These are phyloP conservation scores for Salvator merianae DNA, from an alignment of 2,113 vertebrate genomes.

Conservation along the genomic window DNA sequence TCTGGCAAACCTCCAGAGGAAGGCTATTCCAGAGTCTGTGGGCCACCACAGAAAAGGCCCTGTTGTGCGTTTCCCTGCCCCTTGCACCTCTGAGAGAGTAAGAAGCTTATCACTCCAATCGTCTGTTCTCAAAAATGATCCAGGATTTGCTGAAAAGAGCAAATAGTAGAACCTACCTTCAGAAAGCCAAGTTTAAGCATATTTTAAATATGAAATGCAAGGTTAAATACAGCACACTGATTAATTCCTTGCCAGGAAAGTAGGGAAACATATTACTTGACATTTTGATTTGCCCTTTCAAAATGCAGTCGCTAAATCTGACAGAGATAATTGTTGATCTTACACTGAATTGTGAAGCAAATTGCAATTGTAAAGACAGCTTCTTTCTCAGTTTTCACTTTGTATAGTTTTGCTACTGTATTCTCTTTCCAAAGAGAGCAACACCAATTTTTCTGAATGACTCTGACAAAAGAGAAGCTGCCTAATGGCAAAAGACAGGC, in stretches of 20 bases:
- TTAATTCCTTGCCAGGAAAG: background rate
- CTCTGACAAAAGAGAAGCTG: background rate
- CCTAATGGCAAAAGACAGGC: background rate
- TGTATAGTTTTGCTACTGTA: background rate
- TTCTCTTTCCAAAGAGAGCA: background rate
- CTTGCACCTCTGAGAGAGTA: too few species aligned
- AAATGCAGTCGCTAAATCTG: background rate
- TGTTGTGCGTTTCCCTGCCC: too few species aligned
- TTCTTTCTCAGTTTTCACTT: background rate
- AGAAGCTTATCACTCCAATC: too few species aligned
- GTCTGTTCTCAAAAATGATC: too few species aligned
- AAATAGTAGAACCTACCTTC: background rate
- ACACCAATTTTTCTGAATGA: background rate
- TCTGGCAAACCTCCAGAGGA: too few species aligned
- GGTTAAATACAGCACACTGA: background rate
- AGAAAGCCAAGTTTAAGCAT: background rate
- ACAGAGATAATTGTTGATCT: background rate
- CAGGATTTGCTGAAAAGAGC: background rate
- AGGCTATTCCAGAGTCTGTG: too few species aligned
- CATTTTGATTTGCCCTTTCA: constrained; percentile 15
- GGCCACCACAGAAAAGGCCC: too few species aligned
- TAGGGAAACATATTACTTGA: background rate
- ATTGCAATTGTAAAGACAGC: background rate
- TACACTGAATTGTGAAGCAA: background rate
- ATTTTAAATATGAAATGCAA: background rate